phyloP scores from a whole-genome alignment of 2,113 vertebrate species.

The Caracal caracal region DNA sequence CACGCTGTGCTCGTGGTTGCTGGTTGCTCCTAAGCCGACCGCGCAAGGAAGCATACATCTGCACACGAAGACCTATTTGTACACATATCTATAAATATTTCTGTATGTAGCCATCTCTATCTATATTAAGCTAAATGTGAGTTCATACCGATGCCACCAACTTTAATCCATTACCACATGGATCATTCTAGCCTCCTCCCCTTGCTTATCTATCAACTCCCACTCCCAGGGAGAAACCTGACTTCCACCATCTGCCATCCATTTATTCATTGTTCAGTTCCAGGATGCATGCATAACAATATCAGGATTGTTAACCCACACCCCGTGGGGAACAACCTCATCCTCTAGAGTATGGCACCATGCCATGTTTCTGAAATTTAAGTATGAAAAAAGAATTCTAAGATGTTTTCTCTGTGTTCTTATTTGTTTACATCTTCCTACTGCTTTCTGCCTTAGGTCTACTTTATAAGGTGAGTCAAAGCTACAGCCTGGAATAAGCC shows the following conservation, averaged over 20 bases:
- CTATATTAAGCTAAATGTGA: not conserved
- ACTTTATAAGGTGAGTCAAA: conserved; percentile 66
- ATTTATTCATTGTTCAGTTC: not conserved
- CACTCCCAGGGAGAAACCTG: not conserved
- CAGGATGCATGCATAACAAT: not conserved
- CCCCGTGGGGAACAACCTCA: not conserved
- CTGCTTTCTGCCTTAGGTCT: not conserved
- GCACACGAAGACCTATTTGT: not conserved
- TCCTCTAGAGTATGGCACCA: not conserved
- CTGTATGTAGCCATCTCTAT: not conserved
- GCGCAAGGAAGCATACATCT: not conserved
- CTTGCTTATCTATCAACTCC: not conserved
- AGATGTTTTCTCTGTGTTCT: not conserved
- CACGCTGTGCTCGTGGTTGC: not conserved
- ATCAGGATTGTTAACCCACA: not conserved
- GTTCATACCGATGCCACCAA: not conserved
- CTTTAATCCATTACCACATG: not conserved
- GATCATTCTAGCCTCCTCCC: not conserved
- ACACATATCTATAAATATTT: not conserved
- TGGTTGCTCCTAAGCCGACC: not conserved
- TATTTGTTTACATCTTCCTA: conserved; percentile 37
- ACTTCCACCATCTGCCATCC: not conserved
- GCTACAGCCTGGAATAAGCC: conserved; percentile 48
- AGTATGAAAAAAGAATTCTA: conserved; percentile 65
- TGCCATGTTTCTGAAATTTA: conserved; percentile 70